A percentile compares a stretch with the other conserved stretches of the same genome.
Evolutionary conservation across 2,888 invertebrate genomes (phyloP).

Genomic region (Scaptomyza flava): DNA sequence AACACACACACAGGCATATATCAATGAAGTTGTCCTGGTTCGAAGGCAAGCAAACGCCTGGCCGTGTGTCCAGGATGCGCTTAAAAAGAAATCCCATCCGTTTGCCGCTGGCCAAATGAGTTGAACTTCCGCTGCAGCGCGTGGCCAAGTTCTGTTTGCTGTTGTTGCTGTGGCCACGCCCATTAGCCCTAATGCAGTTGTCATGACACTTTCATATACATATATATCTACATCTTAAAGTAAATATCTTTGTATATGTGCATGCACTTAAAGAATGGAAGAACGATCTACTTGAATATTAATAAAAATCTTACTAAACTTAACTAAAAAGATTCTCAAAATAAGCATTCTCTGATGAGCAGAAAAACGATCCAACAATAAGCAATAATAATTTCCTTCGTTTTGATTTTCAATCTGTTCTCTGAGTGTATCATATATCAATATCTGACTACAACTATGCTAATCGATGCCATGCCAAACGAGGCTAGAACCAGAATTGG

Average conservation of each 20-base stretch:
- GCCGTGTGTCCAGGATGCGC: conserved; percentile 76
- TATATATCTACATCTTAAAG: conserved; percentile 7
- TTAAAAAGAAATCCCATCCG: conserved; percentile 79
- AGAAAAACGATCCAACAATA: not conserved
- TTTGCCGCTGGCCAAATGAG: conserved; percentile 72
- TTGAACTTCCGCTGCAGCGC: conserved; percentile 77
- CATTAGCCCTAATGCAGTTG: conserved; percentile 68
- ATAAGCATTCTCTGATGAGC: not conserved
- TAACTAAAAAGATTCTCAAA: no score
- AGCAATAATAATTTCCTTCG: no score
- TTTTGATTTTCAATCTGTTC: not conserved
- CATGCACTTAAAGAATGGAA: not conserved
- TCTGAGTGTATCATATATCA: conserved; percentile 19
- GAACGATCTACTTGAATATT: no score
- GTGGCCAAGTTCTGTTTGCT: conserved; percentile 53
- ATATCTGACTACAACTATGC: conserved; percentile 68
- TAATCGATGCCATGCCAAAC: conserved; percentile 70
- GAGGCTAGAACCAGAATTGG: conserved; percentile 64
- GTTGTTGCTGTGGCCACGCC: conserved; percentile 42
- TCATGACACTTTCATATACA: conserved; percentile 31
- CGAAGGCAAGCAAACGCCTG: conserved; percentile 14
- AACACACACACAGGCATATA: conserved; percentile 37
- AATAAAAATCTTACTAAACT: no score
- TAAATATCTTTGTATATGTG: no score
- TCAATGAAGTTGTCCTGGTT: conserved; percentile 63